A percentile compares a stretch with the other conserved stretches of the same genome.
Conservation (phyloP, 2,113 vertebrate genomes). For the Charadrius vociferus region DNA sequence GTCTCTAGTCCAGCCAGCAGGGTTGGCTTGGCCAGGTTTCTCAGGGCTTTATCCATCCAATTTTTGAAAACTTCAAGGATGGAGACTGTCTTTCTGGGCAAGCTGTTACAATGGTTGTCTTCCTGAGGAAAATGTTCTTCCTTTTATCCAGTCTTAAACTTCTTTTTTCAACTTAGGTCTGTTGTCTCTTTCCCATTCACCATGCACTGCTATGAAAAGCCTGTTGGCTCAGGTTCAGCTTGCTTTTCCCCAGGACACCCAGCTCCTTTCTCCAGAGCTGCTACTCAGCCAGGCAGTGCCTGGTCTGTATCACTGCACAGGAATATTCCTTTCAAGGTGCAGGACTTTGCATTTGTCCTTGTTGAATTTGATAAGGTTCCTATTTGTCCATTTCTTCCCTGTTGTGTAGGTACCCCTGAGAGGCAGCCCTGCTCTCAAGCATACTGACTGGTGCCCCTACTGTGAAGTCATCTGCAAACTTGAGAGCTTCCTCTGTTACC, state of each 20-base stretch:
- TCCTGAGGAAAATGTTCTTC: background rate
- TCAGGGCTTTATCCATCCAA: background rate
- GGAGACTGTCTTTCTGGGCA: background rate
- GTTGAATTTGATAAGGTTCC: background rate
- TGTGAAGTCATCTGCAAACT: background rate
- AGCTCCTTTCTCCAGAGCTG: background rate
- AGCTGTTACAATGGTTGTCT: background rate
- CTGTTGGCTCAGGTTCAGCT: background rate
- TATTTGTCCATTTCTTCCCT: background rate
- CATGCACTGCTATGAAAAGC: background rate
- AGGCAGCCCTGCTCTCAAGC: background rate
- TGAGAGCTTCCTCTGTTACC: fast-evolving
- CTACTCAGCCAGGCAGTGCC: background rate
- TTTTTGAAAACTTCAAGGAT: background rate
- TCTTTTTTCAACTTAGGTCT: background rate
- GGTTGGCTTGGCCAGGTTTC: background rate
- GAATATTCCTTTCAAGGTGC: background rate
- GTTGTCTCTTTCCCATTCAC: background rate
- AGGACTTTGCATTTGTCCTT: background rate
- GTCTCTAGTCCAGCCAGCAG: fast-evolving
- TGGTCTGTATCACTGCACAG: fast-evolving
- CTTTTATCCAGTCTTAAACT: fast-evolving
- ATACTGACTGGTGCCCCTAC: background rate
- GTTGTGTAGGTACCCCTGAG: background rate
- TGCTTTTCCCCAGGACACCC: background rate